Conservation (phyloP, 1,140 invertebrate genomes). For the Chrysomallon squamiferum region DNA sequence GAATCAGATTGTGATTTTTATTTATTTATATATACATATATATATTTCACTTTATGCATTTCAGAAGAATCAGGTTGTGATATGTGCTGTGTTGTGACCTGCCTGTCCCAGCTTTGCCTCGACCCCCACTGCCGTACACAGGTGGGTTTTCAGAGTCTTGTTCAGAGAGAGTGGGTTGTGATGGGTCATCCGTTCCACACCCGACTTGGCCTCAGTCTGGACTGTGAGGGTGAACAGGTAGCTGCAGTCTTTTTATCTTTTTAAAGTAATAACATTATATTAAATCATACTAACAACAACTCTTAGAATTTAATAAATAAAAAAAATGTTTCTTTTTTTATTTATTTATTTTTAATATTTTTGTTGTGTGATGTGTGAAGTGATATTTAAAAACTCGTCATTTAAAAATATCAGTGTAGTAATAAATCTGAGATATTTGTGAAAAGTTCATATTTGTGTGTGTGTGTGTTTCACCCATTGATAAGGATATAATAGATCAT, state of each 20-base stretch:
- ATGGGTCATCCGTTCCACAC: constrained; percentile 87
- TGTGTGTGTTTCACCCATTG: too few species aligned
- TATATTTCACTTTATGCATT: constrained; percentile 38
- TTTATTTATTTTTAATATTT: not conserved
- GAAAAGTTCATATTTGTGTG: too few species aligned
- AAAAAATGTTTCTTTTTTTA: too few species aligned
- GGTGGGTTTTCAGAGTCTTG: constrained; percentile 86
- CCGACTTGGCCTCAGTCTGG: constrained; percentile 70
- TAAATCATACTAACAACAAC: not conserved
- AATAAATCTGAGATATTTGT: too few species aligned
- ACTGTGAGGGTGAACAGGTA: constrained; percentile 34
- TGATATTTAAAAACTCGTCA: too few species aligned
- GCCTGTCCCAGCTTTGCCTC: constrained; percentile 83
- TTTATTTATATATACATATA: constrained; percentile 32
- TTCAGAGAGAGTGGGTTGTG: constrained; percentile 94
- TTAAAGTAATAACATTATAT: not conserved
- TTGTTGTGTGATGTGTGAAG: too few species aligned
- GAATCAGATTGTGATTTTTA: too few species aligned
- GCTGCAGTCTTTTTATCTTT: constrained; percentile 2
- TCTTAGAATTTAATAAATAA: not conserved
- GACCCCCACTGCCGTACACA: constrained; percentile 85
- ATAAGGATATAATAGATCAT: too few species aligned
- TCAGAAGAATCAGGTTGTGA: constrained; percentile 84
- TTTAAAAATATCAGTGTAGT: too few species aligned
- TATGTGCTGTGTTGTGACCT: constrained; percentile 85